phyloP scores from a whole-genome alignment of 2,797 vertebrate species.

The Sandelia bainsii region DNA sequence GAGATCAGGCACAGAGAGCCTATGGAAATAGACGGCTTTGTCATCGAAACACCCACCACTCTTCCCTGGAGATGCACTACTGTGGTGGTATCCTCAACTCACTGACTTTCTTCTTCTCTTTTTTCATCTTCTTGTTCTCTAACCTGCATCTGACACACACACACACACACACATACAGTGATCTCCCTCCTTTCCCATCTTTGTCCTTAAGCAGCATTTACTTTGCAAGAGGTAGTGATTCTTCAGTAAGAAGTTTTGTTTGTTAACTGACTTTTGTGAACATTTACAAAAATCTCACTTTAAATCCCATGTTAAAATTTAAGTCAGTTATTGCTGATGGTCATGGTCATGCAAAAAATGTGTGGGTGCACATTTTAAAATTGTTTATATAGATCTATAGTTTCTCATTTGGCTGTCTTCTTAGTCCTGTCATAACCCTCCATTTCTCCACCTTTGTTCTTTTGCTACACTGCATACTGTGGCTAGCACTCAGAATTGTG shows the following conservation, averaged over 20 bases:
- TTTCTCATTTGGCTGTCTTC: not conserved
- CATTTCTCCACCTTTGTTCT: conserved; percentile 10
- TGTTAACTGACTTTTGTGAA: conserved; percentile 1
- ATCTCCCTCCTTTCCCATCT: conserved; percentile 7
- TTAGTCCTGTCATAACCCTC: not conserved
- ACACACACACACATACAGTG: conserved; percentile 19
- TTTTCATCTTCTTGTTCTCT: conserved; percentile 32
- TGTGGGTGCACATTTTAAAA: not conserved
- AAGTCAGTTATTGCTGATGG: not conserved
- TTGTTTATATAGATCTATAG: not conserved
- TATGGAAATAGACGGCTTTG: conserved; percentile 85
- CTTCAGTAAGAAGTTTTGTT: not conserved
- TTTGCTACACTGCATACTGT: not conserved
- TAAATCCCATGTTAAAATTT: not conserved
- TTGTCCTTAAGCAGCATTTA: conserved; percentile 22
- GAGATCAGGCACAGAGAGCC: conserved; percentile 90
- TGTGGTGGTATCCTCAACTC: conserved; percentile 75
- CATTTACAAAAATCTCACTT: not conserved
- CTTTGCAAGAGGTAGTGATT: conserved; percentile 4
- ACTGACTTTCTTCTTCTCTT: conserved; percentile 49
- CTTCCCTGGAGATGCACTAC: conserved; percentile 51
- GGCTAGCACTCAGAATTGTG: conserved; percentile 27
- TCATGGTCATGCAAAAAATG: not conserved
- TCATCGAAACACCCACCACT: conserved; percentile 74
- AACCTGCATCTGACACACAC: conserved; percentile 33